phyloP scores from a whole-genome alignment of 2,797 vertebrate genomes.

The Onychomys leucogaster region DNA sequence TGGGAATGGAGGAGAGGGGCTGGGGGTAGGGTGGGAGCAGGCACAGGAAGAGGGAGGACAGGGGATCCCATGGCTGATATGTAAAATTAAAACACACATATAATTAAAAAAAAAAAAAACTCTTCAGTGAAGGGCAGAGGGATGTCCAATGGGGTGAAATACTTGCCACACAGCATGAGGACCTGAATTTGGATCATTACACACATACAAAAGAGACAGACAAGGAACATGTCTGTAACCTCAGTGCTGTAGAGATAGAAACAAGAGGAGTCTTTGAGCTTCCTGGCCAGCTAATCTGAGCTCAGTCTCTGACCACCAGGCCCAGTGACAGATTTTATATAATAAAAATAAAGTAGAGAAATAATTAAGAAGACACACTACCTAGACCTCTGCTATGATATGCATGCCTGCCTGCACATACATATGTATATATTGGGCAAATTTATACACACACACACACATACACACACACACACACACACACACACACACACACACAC shows the following conservation, averaged over 20 bases:
- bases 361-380: not conserved
- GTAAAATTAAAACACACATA: too few species aligned
- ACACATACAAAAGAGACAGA: not conserved
- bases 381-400: not conserved
- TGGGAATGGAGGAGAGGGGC: too few species aligned
- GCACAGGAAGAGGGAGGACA: too few species aligned
- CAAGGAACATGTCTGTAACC: not conserved
- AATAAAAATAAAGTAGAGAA: not conserved
- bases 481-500: not conserved
- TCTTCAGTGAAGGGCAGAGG: not conserved
- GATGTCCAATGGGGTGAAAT: not conserved
- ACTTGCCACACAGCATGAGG: not conserved
- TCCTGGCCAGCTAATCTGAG: not conserved
- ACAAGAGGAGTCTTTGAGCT: not conserved
- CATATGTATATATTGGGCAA: not conserved
- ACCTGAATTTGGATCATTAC: not conserved
- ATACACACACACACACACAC: not conserved
- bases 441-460: not conserved
- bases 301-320: not conserved
- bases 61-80: too few species aligned
- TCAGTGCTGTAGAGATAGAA: not conserved
- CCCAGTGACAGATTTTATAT: not conserved
- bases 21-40: too few species aligned
- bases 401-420: not conserved
- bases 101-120: too few species aligned